Percentiles rank a stretch among this genome's conserved stretches.
Evolutionary conservation across 2,113 vertebrate species (phyloP).

Genomic region (Stegostoma tigrinum): DNA sequence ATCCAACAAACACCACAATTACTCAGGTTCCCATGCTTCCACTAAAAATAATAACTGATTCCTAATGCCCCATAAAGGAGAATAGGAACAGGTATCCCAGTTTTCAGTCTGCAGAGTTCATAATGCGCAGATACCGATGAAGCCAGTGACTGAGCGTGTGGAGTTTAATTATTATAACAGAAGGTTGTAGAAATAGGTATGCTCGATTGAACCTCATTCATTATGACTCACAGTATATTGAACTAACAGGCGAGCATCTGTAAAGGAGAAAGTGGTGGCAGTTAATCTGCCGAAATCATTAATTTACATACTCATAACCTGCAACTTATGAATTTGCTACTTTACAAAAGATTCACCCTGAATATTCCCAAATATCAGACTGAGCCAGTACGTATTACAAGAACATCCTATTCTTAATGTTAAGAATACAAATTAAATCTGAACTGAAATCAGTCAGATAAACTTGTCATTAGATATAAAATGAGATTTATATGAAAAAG

Average conservation of each 20-base stretch:
- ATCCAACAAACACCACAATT: slow-evolving; percentile 16
- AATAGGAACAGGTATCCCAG: slow-evolving; percentile 22
- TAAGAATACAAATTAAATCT: slow-evolving; percentile 28
- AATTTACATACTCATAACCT: background rate
- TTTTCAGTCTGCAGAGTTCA: slow-evolving; percentile 26
- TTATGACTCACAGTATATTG: slow-evolving; percentile 12
- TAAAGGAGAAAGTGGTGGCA: background rate
- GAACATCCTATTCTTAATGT: background rate
- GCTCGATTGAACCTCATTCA: background rate
- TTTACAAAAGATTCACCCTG: background rate
- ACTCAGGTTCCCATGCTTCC: slow-evolving; percentile 32
- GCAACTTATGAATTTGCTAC: slow-evolving; percentile 2
- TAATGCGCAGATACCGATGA: background rate
- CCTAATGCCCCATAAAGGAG: slow-evolving; percentile 12
- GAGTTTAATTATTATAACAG: slow-evolving; percentile 28
- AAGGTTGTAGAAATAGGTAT: slow-evolving; percentile 12
- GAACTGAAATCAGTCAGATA: slow-evolving; percentile 26
- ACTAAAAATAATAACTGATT: slow-evolving; percentile 24
- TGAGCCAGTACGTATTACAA: background rate
- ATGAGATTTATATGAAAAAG: slow-evolving; percentile 21
- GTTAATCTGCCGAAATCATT: background rate
- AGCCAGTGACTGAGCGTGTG: slow-evolving; percentile 15
- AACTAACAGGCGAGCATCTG: background rate
- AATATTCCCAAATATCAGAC: background rate
- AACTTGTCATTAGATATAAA: slow-evolving; percentile 9